Conservation (phyloP, 1,140 invertebrate species). For the Lasaia peninsularis region DNA sequence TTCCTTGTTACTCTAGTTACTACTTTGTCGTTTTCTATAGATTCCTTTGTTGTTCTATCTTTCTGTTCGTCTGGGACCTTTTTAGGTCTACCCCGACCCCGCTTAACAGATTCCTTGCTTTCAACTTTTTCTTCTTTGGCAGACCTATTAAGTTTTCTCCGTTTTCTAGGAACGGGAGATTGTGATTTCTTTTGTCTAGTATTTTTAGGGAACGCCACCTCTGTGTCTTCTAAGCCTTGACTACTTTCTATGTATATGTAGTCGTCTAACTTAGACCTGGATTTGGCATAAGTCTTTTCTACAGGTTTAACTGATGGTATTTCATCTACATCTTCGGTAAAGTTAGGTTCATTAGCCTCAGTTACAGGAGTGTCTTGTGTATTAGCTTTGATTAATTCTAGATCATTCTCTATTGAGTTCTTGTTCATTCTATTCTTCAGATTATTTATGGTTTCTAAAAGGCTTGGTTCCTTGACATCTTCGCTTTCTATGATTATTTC, state of each 20-base stretch:
- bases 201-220: conserved; percentile 59
- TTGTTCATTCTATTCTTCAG: conserved; percentile 59
- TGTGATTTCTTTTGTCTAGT: conserved; percentile 41
- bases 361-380: conserved; percentile 51
- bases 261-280: conserved; percentile 62
- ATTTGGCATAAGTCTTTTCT: conserved; percentile 64
- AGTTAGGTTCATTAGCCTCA: conserved; percentile 40
- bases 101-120: conserved; percentile 26
- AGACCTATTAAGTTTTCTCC: conserved; percentile 48
- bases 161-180: conserved; percentile 55
- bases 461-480: conserved; percentile 36
- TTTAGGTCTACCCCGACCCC: conserved; percentile 35
- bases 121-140: conserved; percentile 33
- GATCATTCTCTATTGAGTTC: conserved; percentile 62
- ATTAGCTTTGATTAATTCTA: conserved; percentile 61
- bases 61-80: conserved; percentile 36
- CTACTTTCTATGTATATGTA: conserved; percentile 66
- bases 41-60: conserved; percentile 53
- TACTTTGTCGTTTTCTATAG: conserved; percentile 62
- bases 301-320: conserved; percentile 59
- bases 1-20: conserved; percentile 47
- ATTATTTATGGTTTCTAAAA: conserved; percentile 55
- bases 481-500: conserved; percentile 29
- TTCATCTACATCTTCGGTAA: conserved; percentile 47
- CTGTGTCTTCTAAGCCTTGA: conserved; percentile 56